Conservation (phyloP, 2,888 invertebrate genomes). For the Drosophila monieri region DNA sequence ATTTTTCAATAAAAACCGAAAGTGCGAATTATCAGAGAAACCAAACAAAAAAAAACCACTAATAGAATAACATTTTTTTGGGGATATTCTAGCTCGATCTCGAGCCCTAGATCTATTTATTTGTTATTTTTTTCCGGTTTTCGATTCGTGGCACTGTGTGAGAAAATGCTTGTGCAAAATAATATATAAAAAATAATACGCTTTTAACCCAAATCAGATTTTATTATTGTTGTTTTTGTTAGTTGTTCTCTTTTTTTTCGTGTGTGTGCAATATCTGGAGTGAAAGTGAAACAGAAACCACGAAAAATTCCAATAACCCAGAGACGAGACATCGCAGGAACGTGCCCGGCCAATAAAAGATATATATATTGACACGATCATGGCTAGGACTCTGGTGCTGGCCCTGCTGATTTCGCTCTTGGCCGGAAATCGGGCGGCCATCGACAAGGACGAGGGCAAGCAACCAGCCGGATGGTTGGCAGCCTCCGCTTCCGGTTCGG, state of each 20-base stretch:
- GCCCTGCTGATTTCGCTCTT: conserved; percentile 39
- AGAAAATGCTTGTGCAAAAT: conserved; percentile 57
- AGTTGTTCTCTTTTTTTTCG: conserved; percentile 43
- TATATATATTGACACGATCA: conserved; percentile 13
- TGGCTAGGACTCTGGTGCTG: conserved; percentile 35
- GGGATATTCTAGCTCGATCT: conserved; percentile 65
- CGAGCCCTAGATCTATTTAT: conserved; percentile 5
- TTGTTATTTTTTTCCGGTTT: conserved; percentile 16
- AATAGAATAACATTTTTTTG: conserved; percentile 16
- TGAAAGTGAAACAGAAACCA: conserved; percentile 64
- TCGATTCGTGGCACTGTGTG: conserved; percentile 38
- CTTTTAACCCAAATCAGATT: conserved; percentile 57
- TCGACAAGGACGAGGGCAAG: conserved; percentile 65
- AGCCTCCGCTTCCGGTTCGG: conserved; percentile 21
- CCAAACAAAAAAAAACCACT: conserved; percentile 16
- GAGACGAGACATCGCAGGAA: conserved; percentile 41
- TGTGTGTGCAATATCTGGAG: conserved; percentile 42
- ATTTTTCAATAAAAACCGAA: conserved; percentile 40
- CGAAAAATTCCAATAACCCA: neutral
- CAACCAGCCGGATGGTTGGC: conserved; percentile 19
- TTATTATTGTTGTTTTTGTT: conserved; percentile 25
- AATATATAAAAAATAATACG: conserved; percentile 24
- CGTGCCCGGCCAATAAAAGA: conserved; percentile 60
- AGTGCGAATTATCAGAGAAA: conserved; percentile 37
- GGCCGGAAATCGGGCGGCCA: conserved; percentile 58